These are phyloP conservation scores for Emmelina monodactyla DNA, from an alignment of 2,888 invertebrate species.

Conservation along the genomic window DNA sequence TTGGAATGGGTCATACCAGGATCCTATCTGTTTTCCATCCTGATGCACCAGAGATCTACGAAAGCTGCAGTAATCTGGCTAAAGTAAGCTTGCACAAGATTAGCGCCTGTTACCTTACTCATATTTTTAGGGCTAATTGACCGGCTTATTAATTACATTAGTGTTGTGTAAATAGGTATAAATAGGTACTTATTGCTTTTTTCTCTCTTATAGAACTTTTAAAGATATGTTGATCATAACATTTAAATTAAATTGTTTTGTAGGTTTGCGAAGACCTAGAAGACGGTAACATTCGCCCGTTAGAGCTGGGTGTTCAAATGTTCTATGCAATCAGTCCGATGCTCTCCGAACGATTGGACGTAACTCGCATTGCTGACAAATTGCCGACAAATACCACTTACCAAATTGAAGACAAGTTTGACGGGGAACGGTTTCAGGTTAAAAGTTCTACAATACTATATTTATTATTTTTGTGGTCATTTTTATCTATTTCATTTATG, in stretches of 20 bases:
- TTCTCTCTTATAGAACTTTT: not conserved
- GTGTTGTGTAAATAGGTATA: not conserved
- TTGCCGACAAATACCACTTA: conserved; percentile 63
- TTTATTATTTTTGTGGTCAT: not conserved
- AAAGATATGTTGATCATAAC: not conserved
- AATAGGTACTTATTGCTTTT: not conserved
- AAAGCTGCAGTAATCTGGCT: conserved; percentile 72
- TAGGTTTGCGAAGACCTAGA: conserved; percentile 73
- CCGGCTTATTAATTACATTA: not conserved
- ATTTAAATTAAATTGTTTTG: conserved; percentile 7
- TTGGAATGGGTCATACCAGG: conserved; percentile 76
- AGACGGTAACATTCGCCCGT: conserved; percentile 67
- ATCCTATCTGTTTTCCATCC: conserved; percentile 79
- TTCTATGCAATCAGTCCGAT: conserved; percentile 88
- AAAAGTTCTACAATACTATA: too few relatives aligned
- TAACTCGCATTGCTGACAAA: conserved; percentile 65
- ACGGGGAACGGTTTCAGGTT: conserved; percentile 90
- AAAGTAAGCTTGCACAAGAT: conserved; percentile 54
- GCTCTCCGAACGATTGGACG: conserved; percentile 80
- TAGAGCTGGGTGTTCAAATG: conserved; percentile 73
- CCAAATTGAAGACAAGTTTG: conserved; percentile 86
- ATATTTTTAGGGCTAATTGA: too few relatives aligned
- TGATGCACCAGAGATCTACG: conserved; percentile 79
- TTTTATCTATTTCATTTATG: too few relatives aligned
- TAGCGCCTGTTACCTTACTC: too few relatives aligned